Conservation (phyloP, 2,888 invertebrate genomes). For the Trachelus tabidus region DNA sequence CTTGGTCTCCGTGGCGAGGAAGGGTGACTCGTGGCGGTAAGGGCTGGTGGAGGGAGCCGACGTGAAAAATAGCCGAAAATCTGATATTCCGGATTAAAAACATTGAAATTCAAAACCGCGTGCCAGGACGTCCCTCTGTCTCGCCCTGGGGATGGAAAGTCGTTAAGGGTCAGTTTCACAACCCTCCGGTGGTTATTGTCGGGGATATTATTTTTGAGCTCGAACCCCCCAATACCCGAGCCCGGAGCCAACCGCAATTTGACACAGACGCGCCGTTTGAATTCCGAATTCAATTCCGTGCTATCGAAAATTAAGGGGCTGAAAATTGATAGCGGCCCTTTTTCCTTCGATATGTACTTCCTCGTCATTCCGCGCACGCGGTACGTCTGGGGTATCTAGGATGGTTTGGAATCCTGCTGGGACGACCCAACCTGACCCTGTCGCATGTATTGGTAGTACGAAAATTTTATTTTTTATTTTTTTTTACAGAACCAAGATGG, state of each 20-base stretch:
- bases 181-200: slow-evolving; percentile 32
- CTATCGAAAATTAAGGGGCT: slow-evolving; percentile 53
- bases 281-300: slow-evolving; percentile 60
- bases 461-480: slow-evolving; percentile 14
- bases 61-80: slow-evolving; percentile 66
- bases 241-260: slow-evolving; percentile 48
- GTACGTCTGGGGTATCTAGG: neutral
- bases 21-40: slow-evolving; percentile 34
- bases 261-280: slow-evolving; percentile 60
- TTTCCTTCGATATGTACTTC: neutral
- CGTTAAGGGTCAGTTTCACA: slow-evolving; percentile 66
- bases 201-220: slow-evolving; percentile 58
- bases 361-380: neutral
- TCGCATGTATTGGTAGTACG: neutral
- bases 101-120: slow-evolving; percentile 67
- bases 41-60: slow-evolving; percentile 20
- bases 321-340: slow-evolving; percentile 33
- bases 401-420: neutral
- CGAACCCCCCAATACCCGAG: slow-evolving; percentile 16
- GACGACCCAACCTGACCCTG: neutral
- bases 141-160: slow-evolving; percentile 55
- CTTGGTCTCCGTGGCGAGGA: slow-evolving; percentile 15
- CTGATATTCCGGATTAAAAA: slow-evolving; percentile 67
- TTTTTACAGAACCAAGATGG: slow-evolving; percentile 90
- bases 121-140: slow-evolving; percentile 28